These are phyloP conservation scores for Knipowitschia caucasica DNA, from an alignment of 2,797 vertebrate genomes.

Conservation along the genomic window DNA sequence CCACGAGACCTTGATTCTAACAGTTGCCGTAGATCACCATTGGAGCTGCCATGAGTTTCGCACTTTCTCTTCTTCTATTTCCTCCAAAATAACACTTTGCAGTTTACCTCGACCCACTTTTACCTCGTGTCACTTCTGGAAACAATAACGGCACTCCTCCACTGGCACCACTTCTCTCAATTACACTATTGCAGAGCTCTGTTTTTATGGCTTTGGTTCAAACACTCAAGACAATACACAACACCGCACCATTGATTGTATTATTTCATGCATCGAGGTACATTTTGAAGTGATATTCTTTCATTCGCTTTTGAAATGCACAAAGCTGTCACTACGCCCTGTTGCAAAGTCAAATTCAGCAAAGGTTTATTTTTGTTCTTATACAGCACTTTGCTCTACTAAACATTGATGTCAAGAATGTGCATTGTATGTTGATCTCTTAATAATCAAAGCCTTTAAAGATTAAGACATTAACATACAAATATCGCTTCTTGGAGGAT, in stretches of 20 bases:
- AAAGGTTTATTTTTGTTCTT: conserved; percentile 40
- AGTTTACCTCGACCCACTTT: conserved; percentile 28
- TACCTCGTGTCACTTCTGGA: conserved; percentile 23
- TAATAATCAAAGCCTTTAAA: neutral
- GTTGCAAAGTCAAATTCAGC: conserved; percentile 19
- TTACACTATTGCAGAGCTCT: neutral
- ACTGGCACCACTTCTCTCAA: neutral
- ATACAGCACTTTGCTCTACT: conserved; percentile 19
- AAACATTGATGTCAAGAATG: neutral
- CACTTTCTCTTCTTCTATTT: conserved; percentile 50
- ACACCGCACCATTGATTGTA: neutral
- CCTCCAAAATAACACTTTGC: conserved; percentile 26
- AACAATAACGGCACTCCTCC: conserved; percentile 13
- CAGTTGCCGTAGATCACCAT: conserved; percentile 43
- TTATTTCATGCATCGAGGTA: conserved; percentile 11
- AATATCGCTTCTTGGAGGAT: no score
- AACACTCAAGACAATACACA: neutral
- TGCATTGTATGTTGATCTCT: neutral
- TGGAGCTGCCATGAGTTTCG: conserved; percentile 29
- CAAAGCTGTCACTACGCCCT: conserved; percentile 40
- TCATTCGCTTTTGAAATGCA: conserved; percentile 17
- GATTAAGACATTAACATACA: neutral
- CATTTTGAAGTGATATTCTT: conserved; percentile 13
- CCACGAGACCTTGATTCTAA: conserved; percentile 4
- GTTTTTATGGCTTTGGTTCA: neutral